These are phyloP conservation scores for Pachliopta kotzebuea DNA, from an alignment of 2,888 invertebrate species.

Conservation along the genomic window DNA sequence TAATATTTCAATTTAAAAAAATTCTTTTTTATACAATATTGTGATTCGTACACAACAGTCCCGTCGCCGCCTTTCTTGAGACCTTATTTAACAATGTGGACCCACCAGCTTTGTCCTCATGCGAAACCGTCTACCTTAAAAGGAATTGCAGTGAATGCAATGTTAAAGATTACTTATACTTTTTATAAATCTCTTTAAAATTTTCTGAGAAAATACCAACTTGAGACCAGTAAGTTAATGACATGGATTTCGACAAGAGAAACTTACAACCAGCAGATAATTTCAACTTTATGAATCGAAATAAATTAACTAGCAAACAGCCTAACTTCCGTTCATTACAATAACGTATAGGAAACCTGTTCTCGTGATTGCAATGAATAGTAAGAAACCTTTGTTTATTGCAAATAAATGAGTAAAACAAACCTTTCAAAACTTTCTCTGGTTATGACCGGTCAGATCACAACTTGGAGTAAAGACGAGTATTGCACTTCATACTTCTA, in stretches of 20 bases:
- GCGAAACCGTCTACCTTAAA: background rate
- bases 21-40: background rate
- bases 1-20: no score
- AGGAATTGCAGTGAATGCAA: background rate
- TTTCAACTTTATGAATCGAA: no score
- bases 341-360: conserved; percentile 4
- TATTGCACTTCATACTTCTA: conserved; percentile 13
- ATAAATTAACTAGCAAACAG: no score
- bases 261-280: no score
- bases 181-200: no score
- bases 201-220: no score
- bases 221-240: no score
- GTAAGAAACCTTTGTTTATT: conserved; percentile 2
- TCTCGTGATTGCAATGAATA: conserved; percentile 27
- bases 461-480: conserved; percentile 10
- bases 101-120: background rate
- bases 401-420: conserved; percentile 34
- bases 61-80: background rate
- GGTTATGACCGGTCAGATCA: conserved; percentile 33
- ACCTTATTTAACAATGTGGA: conserved; percentile 30
- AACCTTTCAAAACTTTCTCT: conserved; percentile 45
- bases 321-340: background rate
- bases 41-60: background rate
- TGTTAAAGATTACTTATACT: background rate
- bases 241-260: no score